These are phyloP conservation scores for Zoanthus sociatus DNA, from an alignment of 92 coral and sea anemone genomes.

Conservation along the genomic window DNA sequence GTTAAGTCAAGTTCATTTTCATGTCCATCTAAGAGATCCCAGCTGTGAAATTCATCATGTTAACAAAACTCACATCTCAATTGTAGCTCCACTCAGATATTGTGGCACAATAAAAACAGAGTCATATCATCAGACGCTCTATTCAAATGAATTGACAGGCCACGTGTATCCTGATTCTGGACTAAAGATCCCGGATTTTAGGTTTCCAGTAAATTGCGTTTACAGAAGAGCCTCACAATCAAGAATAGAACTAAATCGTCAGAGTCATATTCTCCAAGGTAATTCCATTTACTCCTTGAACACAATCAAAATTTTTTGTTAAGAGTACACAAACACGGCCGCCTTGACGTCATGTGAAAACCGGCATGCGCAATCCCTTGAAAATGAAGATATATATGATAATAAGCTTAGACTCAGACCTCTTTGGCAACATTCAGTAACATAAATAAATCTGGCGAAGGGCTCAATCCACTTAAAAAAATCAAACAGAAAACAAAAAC, in stretches of 20 bases:
- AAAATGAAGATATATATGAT: too few relatives aligned
- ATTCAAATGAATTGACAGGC: conserved; percentile 10
- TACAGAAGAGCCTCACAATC: conserved; percentile 26
- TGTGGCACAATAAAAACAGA: conserved; percentile 26
- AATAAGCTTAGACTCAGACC: too few relatives aligned
- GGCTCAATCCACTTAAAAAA: too few relatives aligned
- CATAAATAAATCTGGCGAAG: too few relatives aligned
- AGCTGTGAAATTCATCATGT: conserved; percentile 11
- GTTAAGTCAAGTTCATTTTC: conserved; percentile 13
- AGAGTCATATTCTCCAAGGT: neutral
- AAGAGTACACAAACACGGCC: too few relatives aligned
- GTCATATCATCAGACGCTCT: conserved; percentile 4
- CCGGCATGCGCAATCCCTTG: too few relatives aligned
- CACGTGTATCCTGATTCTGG: conserved; percentile 28
- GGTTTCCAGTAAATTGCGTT: conserved; percentile 2
- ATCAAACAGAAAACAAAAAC: too few relatives aligned
- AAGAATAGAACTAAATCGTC: neutral
- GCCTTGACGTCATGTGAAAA: too few relatives aligned
- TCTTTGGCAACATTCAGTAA: too few relatives aligned
- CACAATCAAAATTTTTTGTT: too few relatives aligned
- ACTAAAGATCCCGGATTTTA: neutral
- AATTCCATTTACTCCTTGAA: too few relatives aligned
- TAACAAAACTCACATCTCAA: conserved; percentile 16
- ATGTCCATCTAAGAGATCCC: conserved; percentile 39
- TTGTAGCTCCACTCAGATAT: neutral